Evolutionary conservation across 2,888 invertebrate genomes (phyloP), one percentile per base, ranked within the genome.

Genomic region (Leucophora obtusa): DNA sequence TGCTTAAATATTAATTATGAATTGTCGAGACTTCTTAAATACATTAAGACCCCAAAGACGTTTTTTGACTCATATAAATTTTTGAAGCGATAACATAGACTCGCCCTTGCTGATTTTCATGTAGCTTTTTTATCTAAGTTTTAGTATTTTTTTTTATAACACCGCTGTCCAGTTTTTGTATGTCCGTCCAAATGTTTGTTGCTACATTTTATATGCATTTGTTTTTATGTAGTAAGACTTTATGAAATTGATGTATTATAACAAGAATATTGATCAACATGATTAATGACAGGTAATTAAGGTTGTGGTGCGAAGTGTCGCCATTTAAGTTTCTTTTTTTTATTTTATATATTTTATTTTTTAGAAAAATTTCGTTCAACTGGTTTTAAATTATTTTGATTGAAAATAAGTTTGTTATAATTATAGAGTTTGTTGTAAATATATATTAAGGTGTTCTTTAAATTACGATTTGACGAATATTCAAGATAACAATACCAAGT

Each of bases 1-100:
- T 84, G 85, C 85, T 87, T 87, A 87, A 87, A 87, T 86, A 87
- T 87, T 87, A 87, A 87, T 87, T 87, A 87, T 84, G 84, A 82
- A 84, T 83, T 62, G 63, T 50, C n/a, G 38, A 70, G 71, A 53
- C 66, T 59, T 59, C 28, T 35, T n/a, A 58, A 74, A 60, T 69
- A 50, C 33, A 76, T 63, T 72, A 68, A 59, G 58, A 70, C 58
- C 38, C 58, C 53, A 66, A 35, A 70, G 60, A 54, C 14, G 58
- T 18, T 63, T 65, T 80, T 72, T 73, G 50, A 66, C 50, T 73
- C 77, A 77, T 81, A 77, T 81, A 77, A 73, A 81, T 81, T 76
- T 56, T 51, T 33, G 69, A 59, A 81, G 73, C 76, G 80, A 81
- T 81, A 81, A 81, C 69, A 69, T 60, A 73, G 72, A 65, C 69